These are phyloP conservation scores for Ypsolopha sequella DNA, from an alignment of 2,888 invertebrate species.

Conservation along the genomic window DNA sequence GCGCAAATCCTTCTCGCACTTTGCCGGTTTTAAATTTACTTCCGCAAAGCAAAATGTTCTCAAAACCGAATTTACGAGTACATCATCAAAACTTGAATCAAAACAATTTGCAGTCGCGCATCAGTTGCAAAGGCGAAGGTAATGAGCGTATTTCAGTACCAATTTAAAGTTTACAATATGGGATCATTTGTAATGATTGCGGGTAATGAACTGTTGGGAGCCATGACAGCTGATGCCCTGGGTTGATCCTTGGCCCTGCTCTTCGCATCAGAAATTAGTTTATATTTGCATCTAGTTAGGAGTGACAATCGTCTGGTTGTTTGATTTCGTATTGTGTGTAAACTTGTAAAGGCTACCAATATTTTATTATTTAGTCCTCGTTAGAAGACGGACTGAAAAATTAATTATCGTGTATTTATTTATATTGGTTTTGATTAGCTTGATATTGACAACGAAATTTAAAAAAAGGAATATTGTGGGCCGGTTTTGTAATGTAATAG, in stretches of 20 bases:
- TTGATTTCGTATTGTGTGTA: no score
- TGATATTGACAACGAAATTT: no score
- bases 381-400: no score
- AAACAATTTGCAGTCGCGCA: neutral
- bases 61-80: neutral
- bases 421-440: no score
- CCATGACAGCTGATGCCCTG: neutral
- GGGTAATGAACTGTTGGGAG: neutral
- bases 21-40: no score
- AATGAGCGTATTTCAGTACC: constrained; percentile 3
- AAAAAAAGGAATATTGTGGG: no score
- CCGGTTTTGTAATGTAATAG: no score
- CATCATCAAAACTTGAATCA: neutral
- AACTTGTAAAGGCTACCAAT: no score
- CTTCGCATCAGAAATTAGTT: neutral
- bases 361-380: no score
- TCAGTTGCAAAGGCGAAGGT: neutral
- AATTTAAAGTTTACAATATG: constrained; percentile 1
- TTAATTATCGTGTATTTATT: no score
- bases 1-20: no score
- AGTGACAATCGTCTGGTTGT: neutral
- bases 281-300: neutral
- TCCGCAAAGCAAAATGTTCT: no score
- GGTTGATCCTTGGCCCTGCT: neutral
- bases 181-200: neutral